Base-by-base conservation (phyloP, 2,888 invertebrate genomes). In the Vesta saturnalis region DNA sequence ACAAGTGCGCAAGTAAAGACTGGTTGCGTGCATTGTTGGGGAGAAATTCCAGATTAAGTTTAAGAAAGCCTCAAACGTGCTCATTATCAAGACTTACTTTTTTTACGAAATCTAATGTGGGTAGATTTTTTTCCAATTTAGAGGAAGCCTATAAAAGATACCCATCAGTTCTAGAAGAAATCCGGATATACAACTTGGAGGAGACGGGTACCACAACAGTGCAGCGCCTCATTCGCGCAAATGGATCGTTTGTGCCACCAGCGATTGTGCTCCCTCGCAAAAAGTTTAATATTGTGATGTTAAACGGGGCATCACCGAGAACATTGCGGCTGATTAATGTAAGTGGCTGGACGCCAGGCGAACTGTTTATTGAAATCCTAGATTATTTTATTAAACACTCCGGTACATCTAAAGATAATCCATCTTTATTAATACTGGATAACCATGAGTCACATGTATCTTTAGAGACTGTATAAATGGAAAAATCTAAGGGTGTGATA, bases 201-300 rank as follows among this genome's bases (percentile, higher is more conserved):
- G n/a, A 74, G 57, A 74, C 72, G n/a, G 69, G 58, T 15, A 66
- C 73, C 14, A 60, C 46, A 4, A 73, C 74, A 15, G 70, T 70
- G 14, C 65, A 64, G 39, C 55, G 62, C 43, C 56, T 61, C 59
- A 10, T 46, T 59, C n/a, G n/a, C n/a, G n/a, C n/a, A n/a, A n/a
- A n/a, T n/a, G n/a, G n/a, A n/a, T n/a, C n/a, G n/a, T n/a, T n/a
- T n/a, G n/a, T n/a, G n/a, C n/a, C n/a, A n/a, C n/a, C n/a, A n/a
- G n/a, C n/a, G n/a, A n/a, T n/a, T 12, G 59, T 46, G n/a, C 46
- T 59, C 12, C 59, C 47, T n/a, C 12, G 59, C 15, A 47, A n/a
- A 58, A n/a, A n/a, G n/a, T n/a, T n/a, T n/a, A n/a, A 59, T 43
- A 43, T 43, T 43, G 2, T 43, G 43, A 43, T 43, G 43, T 43